Evolutionary conservation across 2,888 invertebrate genomes (phyloP).

Genomic region (Griposia aprilina): DNA sequence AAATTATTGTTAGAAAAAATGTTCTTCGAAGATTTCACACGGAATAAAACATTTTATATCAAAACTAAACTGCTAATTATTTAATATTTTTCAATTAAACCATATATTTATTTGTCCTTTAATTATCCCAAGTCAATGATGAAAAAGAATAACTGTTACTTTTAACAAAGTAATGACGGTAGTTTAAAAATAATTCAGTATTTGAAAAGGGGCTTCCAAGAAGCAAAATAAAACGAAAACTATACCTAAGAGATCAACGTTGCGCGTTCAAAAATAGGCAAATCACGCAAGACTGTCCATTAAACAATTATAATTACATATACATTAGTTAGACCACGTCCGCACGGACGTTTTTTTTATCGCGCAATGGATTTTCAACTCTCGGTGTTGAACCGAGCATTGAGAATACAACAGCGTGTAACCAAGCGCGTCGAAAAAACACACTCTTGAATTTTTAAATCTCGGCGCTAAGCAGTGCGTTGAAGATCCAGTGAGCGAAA

Average conservation of each 20-base stretch:
- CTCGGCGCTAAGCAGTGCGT: no score
- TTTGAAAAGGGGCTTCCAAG: conserved; percentile 54
- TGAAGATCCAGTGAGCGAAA: no score
- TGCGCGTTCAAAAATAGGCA: conserved; percentile 78
- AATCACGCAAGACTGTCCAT: conserved; percentile 72
- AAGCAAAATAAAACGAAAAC: conserved; percentile 62
- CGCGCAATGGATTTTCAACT: no score
- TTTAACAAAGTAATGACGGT: conserved; percentile 5
- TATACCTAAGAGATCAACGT: conserved; percentile 77
- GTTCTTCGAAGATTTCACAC: conserved; percentile 4
- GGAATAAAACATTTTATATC: conserved; percentile 9
- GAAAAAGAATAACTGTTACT: not conserved
- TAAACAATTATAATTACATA: conserved; percentile 67
- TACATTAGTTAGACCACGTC: conserved; percentile 34
- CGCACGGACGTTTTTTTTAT: no score
- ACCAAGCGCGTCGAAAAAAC: no score
- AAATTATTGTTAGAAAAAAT: conserved; percentile 57
- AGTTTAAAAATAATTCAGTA: conserved; percentile 14
- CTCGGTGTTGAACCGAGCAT: no score
- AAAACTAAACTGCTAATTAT: conserved; percentile 22
- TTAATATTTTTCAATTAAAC: not conserved
- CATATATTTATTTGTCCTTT: not conserved
- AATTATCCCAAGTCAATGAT: conserved; percentile 3
- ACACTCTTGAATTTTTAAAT: no score
- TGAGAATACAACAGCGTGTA: no score